Percentiles rank a stretch among this genome's conserved stretches.
These are phyloP conservation scores for Caenorhabditis japonica DNA, from an alignment of 2,888 invertebrate genomes.

Conservation along the genomic window DNA sequence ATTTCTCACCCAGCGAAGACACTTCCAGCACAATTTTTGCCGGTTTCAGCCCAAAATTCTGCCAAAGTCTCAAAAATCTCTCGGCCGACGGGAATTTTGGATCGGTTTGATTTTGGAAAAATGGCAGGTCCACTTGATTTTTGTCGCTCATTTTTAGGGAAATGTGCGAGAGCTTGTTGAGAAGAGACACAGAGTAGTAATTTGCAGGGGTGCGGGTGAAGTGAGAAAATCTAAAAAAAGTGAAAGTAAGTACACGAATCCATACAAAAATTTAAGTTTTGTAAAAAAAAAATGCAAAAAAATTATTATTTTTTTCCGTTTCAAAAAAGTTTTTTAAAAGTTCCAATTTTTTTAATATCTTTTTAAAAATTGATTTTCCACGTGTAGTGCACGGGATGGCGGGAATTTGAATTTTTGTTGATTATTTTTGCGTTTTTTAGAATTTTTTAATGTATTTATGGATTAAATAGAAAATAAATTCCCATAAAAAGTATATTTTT, in stretches of 20 bases:
- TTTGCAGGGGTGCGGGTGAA: conserved; percentile 23
- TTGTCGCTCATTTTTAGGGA: conserved; percentile 23
- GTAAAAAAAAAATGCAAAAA: no score
- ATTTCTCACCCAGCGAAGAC: conserved; percentile 30
- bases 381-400: no score
- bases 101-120: conserved; percentile 17
- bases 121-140: conserved; percentile 20
- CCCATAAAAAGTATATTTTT: no score
- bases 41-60: conserved; percentile 25
- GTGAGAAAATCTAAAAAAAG: conserved; percentile 31
- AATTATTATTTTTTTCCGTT: no score
- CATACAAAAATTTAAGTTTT: no score
- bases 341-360: no score
- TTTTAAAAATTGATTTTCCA: not conserved
- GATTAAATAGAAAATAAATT: no score
- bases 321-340: no score
- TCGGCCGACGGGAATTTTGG: conserved; percentile 20
- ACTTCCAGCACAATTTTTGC: conserved; percentile 47
- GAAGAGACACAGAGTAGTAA: conserved; percentile 30
- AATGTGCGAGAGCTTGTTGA: conserved; percentile 38
- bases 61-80: conserved; percentile 23
- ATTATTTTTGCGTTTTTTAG: no score
- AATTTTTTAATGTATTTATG: no score
- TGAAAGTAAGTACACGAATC: no score
- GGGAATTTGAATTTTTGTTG: no score